phyloP scores from a whole-genome alignment of 2,113 vertebrate species.

The Forbesichthys papilliferus region DNA sequence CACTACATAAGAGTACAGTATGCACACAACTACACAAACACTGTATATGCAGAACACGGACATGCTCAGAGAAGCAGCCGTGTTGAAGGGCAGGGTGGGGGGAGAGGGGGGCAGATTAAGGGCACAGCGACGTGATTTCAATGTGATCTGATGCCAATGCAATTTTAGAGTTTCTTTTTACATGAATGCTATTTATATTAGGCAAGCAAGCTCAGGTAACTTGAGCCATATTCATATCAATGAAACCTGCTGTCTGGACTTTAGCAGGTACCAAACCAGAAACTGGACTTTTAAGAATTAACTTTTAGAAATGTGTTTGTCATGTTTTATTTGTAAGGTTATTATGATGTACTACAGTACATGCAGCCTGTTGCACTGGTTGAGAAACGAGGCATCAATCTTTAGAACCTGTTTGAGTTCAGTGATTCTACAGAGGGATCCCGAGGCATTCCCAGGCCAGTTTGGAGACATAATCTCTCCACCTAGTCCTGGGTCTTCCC shows the following conservation, averaged over 20 bases:
- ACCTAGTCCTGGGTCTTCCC: too few species aligned
- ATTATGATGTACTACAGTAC: too few species aligned
- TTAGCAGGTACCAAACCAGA: constrained; percentile 21
- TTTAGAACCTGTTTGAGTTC: neutral
- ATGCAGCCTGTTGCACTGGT: too few species aligned
- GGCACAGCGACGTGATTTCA: constrained; percentile 1
- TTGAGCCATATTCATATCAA: constrained; percentile 56
- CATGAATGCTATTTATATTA: constrained; percentile 24
- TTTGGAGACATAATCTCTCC: too few species aligned
- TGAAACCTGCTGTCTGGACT: constrained; percentile 1
- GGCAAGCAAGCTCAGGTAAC: constrained; percentile 48
- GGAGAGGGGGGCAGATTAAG: too few species aligned
- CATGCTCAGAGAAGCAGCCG: too few species aligned
- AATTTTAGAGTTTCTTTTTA: constrained; percentile 37
- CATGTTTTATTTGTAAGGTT: too few species aligned
- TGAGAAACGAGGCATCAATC: neutral
- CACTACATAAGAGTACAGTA: too few species aligned
- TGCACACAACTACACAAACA: too few species aligned
- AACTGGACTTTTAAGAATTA: constrained; percentile 53
- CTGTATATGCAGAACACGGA: too few species aligned
- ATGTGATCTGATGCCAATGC: constrained; percentile 44
- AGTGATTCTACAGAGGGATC: neutral
- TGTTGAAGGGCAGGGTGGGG: too few species aligned
- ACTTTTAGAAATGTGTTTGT: constrained; percentile 52
- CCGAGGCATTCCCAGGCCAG: too few species aligned